Evolutionary conservation across 2,797 vertebrate species (phyloP), one percentile per base, ranked within the genome.

Genomic region (Karalla daura): DNA sequence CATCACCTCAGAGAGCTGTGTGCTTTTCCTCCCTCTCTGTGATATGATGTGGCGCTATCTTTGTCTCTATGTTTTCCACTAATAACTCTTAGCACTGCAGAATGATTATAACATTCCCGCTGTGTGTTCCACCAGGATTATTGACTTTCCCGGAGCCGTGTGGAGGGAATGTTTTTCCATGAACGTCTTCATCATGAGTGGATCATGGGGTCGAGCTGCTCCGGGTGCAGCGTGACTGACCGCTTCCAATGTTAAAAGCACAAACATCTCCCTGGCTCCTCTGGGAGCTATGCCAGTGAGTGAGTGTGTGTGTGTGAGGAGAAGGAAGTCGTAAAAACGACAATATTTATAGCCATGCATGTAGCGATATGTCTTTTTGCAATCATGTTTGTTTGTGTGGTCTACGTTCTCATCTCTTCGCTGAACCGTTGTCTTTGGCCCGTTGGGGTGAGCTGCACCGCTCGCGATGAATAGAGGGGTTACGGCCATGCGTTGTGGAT

Each of bases 71-170:
- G 54, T 58, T 58, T 70, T 66, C 61, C 27, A 23, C 58, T 70
- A 58, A 71, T 68, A 52, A 70, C 75, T 41, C 3, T 6, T 9
- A 35, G 49, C 49, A 20, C 43, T 37, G 18, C 44, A 70, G 60
- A 67, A 68, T 24, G 25, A 72, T 81, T 77, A 63, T 70, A 59
- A 77, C 77, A 73, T 82, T 81, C 76, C 61, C 5, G 10, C 70
- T 51, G 58, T 50, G 21, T 27, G 10, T 85, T 81, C 83, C 65
- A 58, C 44, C 56, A 49, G 27, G 27, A 64, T 54, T 82, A 83
- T 77, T 70, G 65, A 79, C 51, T 68, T 80, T 72, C 30, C 46
- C 18, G 6, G 33, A 73, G 61, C 58, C 59, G 55, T 32, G 58
- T 17, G 56, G 33, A 63, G 35, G 20, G 23, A 21, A 33, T n/a